Conservation (phyloP, 92 coral and sea anemone species). For the Porites cylindrica region DNA sequence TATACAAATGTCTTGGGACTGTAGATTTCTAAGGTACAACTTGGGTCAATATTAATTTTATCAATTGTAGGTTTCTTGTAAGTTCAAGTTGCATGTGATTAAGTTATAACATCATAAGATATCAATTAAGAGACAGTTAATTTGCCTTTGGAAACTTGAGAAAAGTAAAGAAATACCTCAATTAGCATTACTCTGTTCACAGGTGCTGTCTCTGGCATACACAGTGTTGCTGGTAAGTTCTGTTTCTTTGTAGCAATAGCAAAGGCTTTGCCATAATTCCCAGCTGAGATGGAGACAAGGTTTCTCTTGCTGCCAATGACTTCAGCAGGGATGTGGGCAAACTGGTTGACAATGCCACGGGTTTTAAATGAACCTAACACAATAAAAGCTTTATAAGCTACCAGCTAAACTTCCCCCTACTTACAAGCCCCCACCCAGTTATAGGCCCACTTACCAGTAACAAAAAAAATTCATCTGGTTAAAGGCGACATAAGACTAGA, state of each 20-base stretch:
- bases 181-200: constrained; percentile 53
- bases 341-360: constrained; percentile 76
- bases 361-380: constrained; percentile 75
- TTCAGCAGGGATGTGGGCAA: constrained; percentile 65
- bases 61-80: too few species aligned
- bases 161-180: constrained; percentile 47
- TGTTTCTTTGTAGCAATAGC: constrained; percentile 66
- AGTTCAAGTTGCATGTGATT: too few species aligned
- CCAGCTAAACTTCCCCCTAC: neutral
- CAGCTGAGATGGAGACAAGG: constrained; percentile 84
- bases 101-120: too few species aligned
- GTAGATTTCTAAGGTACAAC: too few species aligned
- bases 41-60: too few species aligned
- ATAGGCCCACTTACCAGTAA: too few species aligned
- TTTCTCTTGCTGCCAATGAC: constrained; percentile 42
- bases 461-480: too few species aligned
- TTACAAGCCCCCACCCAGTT: too few species aligned
- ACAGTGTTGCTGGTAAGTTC: constrained; percentile 62
- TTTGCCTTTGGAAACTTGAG: neutral
- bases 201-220: constrained; percentile 82
- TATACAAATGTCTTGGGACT: too few species aligned
- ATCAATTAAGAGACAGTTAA: too few species aligned
- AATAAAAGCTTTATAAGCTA: neutral
- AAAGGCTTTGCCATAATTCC: constrained; percentile 84
- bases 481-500: too few species aligned